Conservation (phyloP, 1,140 invertebrate species). For the Magallana ariakensis region DNA sequence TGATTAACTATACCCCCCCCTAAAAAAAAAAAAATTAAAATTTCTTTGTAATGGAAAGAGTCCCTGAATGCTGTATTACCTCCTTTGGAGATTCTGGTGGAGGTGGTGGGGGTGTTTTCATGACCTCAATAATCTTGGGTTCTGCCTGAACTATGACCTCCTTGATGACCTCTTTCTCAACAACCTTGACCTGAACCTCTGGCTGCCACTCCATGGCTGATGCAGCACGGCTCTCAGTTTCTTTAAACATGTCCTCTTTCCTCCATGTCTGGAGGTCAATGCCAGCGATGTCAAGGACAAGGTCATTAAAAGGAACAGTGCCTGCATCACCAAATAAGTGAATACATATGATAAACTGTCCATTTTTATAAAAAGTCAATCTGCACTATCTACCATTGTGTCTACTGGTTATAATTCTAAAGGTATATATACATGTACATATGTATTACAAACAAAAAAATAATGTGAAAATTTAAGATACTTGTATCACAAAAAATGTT, state of each 20-base stretch:
- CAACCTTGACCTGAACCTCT: constrained; percentile 55
- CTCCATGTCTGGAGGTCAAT: constrained; percentile 72
- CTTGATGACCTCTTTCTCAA: constrained; percentile 49
- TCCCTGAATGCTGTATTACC: background rate
- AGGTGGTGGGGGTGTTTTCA: constrained; percentile 47
- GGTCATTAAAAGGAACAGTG: constrained; percentile 70
- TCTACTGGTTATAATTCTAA: too few species aligned
- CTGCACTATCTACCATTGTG: too few species aligned
- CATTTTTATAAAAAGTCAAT: background rate
- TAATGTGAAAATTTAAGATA: too few species aligned
- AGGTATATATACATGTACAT: too few species aligned
- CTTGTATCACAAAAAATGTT: too few species aligned
- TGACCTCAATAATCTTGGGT: constrained; percentile 2
- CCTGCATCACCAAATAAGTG: constrained; percentile 59
- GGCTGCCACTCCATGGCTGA: constrained; percentile 72
- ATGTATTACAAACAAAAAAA: too few species aligned
- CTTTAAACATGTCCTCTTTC: constrained; percentile 74
- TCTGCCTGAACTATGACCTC: constrained; percentile 37
- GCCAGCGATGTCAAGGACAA: constrained; percentile 77
- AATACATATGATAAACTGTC: too few species aligned
- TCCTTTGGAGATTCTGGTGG: background rate
- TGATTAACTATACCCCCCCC: too few species aligned
- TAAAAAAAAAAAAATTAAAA: too few species aligned
- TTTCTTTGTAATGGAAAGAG: too few species aligned
- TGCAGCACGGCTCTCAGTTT: constrained; percentile 66